Evolutionary conservation across 1,140 invertebrate genomes (phyloP), one percentile per base, ranked within the genome.

Genomic region (Galleria mellonella): DNA sequence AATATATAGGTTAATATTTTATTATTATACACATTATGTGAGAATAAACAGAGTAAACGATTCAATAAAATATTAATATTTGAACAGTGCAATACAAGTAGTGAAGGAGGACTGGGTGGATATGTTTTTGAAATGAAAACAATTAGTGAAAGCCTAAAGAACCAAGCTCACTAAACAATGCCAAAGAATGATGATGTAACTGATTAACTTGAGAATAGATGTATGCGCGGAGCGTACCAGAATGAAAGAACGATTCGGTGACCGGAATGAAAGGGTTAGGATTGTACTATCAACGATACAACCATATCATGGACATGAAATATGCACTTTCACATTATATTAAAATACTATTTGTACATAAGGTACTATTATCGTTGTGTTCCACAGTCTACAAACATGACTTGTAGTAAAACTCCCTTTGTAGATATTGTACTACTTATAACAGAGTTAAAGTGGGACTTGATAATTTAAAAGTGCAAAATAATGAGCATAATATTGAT

Each of bases 81-180:
- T 54, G 44, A 54, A 56, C 54, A 67, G 72, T 79, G 73, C 75
- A 72, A 76, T 77, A 78, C 55, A 58, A 52, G 17, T 56, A 56
- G 53, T 51, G 48, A 43, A 40, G 27, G 43, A 50, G 37, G 48
- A 57, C 47, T 63, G 51, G 4, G 55, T 61, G 42, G 45, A 62
- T 47, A 45, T 57, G 51, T 43, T 58, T 47, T 31, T 52, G 29
- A 47, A 41, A 35, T 50, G 64, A 59, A 37, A 56, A 51, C 51
- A 50, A 62, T 58, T 61, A 62, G 59, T 70, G 55, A 41, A 67
- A 60, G 58, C 64, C 40, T 57, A 47, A 65, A 58, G 62, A 71
- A 66, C 66, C 69, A 60, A 78, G 76, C 77, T 82, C 81, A 82
- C 74, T 84, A 77, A 71, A 76, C 72, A 82, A 82, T 82, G 75